Evolutionary conservation across 2,888 invertebrate species (phyloP).

Genomic region (Philereme vetulata): DNA sequence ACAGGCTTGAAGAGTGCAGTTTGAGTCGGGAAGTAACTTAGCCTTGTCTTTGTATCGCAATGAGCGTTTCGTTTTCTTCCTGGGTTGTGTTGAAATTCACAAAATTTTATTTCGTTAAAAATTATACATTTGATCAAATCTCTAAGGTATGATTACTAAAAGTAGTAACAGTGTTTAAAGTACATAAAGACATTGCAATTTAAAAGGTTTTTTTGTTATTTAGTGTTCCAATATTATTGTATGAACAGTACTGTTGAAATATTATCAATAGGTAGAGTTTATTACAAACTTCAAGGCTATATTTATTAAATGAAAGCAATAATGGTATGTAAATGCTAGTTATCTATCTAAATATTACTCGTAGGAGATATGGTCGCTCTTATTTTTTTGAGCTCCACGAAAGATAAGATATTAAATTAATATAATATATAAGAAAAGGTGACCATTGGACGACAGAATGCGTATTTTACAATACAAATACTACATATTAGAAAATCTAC

Average conservation of each 20-base stretch:
- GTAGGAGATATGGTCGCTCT: constrained; percentile 2
- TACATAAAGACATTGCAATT: too few relatives aligned
- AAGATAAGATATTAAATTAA: constrained; percentile 4
- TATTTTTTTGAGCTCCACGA: constrained; percentile 4
- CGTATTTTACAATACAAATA: constrained; percentile 37
- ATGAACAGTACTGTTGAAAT: constrained; percentile 14
- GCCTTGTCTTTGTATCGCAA: too few relatives aligned
- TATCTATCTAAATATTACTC: constrained; percentile 2
- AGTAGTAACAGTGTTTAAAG: too few relatives aligned
- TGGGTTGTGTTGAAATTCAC: too few relatives aligned
- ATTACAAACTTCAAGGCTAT: constrained; percentile 9
- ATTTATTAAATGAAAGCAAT: constrained; percentile 14
- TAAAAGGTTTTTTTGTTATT: neutral
- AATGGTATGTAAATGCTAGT: neutral
- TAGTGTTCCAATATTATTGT: neutral
- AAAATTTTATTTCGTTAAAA: too few relatives aligned
- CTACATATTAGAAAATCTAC: constrained; percentile 35
- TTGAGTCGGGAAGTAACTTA: too few relatives aligned
- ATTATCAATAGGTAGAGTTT: constrained; percentile 13
- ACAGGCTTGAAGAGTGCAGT: too few relatives aligned
- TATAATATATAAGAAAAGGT: constrained; percentile 4
- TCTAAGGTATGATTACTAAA: too few relatives aligned
- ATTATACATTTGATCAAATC: too few relatives aligned
- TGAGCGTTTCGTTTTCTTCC: too few relatives aligned
- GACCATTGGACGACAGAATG: constrained; percentile 9